Conservation (phyloP, 2,888 invertebrate genomes). For the Pantelozetes paolii region DNA sequence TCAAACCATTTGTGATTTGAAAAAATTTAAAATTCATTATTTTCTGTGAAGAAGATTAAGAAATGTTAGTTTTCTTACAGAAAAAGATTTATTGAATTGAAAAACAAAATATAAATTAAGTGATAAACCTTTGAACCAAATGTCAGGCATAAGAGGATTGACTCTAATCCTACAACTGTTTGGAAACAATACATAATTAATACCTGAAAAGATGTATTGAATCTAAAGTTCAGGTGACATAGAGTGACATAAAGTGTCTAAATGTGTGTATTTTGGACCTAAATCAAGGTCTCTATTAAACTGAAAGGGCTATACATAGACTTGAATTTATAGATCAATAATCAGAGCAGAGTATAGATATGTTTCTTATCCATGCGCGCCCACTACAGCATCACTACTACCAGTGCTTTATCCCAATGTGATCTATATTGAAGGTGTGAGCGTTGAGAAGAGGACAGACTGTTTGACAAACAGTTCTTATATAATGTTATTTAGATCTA, state of each 20-base stretch:
- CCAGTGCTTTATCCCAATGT: neutral
- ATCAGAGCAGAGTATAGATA: neutral
- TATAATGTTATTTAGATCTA: neutral
- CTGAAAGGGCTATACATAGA: neutral
- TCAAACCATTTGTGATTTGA: too few species aligned
- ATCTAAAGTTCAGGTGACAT: neutral
- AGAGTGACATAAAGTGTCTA: neutral
- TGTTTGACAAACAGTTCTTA: neutral
- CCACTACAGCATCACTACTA: neutral
- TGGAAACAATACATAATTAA: too few species aligned
- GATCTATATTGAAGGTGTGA: conserved; percentile 7
- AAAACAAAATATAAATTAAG: too few species aligned
- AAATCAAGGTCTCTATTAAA: neutral
- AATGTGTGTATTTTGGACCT: neutral
- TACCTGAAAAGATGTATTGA: too few species aligned
- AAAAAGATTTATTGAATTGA: too few species aligned
- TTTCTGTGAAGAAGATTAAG: too few species aligned
- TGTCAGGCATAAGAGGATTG: too few species aligned
- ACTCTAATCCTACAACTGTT: too few species aligned
- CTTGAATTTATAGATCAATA: conserved; percentile 18
- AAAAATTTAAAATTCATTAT: too few species aligned
- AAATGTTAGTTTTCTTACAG: too few species aligned
- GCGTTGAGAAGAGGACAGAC: neutral
- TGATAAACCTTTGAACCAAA: too few species aligned
- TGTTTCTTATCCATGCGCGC: neutral